Evolutionary conservation across 2,113 vertebrate genomes (phyloP).

Genomic region (Diadophis punctatus): DNA sequence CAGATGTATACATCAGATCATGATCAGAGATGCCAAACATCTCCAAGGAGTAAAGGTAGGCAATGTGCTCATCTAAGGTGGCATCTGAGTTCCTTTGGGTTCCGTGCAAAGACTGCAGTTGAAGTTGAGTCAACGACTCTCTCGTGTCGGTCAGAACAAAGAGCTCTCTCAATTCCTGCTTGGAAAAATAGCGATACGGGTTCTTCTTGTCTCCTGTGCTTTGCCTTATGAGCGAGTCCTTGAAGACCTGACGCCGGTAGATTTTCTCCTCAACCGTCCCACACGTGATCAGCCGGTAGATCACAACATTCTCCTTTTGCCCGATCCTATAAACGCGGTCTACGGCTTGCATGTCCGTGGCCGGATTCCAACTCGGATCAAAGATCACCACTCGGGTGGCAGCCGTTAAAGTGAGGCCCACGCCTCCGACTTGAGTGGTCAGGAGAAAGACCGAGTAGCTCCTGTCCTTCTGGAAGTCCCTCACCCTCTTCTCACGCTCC

Average conservation of each 20-base stretch:
- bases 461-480: conserved; percentile 76
- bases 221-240: conserved; percentile 91
- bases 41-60: conserved; percentile 77
- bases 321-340: conserved; percentile 93
- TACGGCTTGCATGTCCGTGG: conserved; percentile 92
- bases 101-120: conserved; percentile 85
- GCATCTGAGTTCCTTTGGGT: conserved; percentile 75
- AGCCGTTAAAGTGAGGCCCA: conserved; percentile 89
- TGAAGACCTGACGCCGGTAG: conserved; percentile 91
- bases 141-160: conserved; percentile 80
- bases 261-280: conserved; percentile 96
- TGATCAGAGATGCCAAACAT: conserved; percentile 95
- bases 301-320: conserved; percentile 86
- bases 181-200: conserved; percentile 90
- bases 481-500: conserved; percentile 83
- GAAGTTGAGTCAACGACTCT: conserved; percentile 83
- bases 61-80: conserved; percentile 82
- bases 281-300: conserved; percentile 92
- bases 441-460: conserved; percentile 84
- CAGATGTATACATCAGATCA: conserved; percentile 83
- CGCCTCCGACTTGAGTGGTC: conserved; percentile 90
- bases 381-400: conserved; percentile 92
- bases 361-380: conserved; percentile 98
- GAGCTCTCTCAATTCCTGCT: conserved; percentile 91
- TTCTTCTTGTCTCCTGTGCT: conserved; percentile 94